A percentile compares a stretch with the other conserved stretches of the same genome.
Conservation (phyloP, 1,140 invertebrate species). For the Chlorops oryzae region DNA sequence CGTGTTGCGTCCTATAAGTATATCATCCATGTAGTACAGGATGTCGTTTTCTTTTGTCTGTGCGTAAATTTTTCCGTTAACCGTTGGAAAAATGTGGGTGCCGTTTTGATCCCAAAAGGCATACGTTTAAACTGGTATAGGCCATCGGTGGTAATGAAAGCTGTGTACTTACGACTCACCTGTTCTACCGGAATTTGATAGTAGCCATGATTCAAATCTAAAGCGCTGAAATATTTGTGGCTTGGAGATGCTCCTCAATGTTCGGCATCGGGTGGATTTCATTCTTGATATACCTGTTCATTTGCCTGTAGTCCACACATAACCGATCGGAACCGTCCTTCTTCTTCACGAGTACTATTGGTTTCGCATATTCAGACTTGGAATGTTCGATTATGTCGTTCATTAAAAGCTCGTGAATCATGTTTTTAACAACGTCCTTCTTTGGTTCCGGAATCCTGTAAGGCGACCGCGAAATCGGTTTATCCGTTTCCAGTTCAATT, state of each 20-base stretch:
- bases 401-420: too few species aligned
- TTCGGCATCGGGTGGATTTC: slow-evolving; percentile 24
- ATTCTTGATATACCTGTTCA: slow-evolving; percentile 43
- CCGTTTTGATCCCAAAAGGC: slow-evolving; percentile 37
- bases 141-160: slow-evolving; percentile 43
- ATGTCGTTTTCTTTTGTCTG: background rate
- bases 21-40: too few species aligned
- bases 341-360: slow-evolving; percentile 31
- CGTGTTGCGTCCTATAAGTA: too few species aligned
- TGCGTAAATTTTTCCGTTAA: slow-evolving; percentile 7
- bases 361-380: slow-evolving; percentile 26
- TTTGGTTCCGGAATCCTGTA: too few species aligned
- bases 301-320: slow-evolving; percentile 42
- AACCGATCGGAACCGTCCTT: slow-evolving; percentile 28
- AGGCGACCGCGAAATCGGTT: too few species aligned
- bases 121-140: slow-evolving; percentile 52
- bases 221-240: slow-evolving; percentile 19
- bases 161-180: slow-evolving; percentile 28
- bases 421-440: too few species aligned
- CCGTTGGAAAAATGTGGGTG: slow-evolving; percentile 23
- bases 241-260: slow-evolving; percentile 29
- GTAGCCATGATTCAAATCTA: slow-evolving; percentile 34
- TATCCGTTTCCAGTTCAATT: too few species aligned
- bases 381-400: too few species aligned
- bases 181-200: slow-evolving; percentile 25